Evolutionary conservation across 2,797 vertebrate species (phyloP).

Genomic region (Spea hammondii): DNA sequence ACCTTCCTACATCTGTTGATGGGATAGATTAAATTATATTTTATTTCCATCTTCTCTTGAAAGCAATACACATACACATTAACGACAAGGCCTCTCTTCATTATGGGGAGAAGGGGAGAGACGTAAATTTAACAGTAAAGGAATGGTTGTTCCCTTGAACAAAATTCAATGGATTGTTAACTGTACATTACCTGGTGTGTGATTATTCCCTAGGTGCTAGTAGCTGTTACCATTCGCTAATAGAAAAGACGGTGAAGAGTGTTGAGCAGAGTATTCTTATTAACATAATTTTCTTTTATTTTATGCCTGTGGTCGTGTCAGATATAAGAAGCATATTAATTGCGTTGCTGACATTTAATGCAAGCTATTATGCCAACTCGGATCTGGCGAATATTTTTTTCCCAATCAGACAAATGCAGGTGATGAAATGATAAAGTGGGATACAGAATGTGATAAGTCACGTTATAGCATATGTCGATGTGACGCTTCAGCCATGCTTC

Average conservation of each 20-base stretch:
- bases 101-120: slow-evolving; percentile 28
- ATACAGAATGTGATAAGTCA: neutral
- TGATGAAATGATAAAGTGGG: neutral
- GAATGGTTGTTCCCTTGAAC: slow-evolving; percentile 49
- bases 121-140: slow-evolving; percentile 50
- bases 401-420: slow-evolving; percentile 26
- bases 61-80: slow-evolving; percentile 22
- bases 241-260: slow-evolving; percentile 50
- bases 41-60: neutral
- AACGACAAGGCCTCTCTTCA: slow-evolving; percentile 25
- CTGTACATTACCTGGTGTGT: slow-evolving; percentile 51
- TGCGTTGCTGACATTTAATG: slow-evolving; percentile 43
- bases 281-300: slow-evolving; percentile 53
- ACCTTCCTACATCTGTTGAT: neutral
- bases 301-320: slow-evolving; percentile 46
- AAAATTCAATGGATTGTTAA: slow-evolving; percentile 50
- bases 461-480: neutral
- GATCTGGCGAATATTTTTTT: slow-evolving; percentile 31
- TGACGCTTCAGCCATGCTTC: neutral
- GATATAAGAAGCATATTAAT: slow-evolving; percentile 43
- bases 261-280: slow-evolving; percentile 46
- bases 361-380: slow-evolving; percentile 23
- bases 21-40: neutral
- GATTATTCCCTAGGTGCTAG: slow-evolving; percentile 49
- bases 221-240: slow-evolving; percentile 51